Base-by-base conservation (phyloP, 2,888 invertebrate species). In the Lycia hirtaria region DNA sequence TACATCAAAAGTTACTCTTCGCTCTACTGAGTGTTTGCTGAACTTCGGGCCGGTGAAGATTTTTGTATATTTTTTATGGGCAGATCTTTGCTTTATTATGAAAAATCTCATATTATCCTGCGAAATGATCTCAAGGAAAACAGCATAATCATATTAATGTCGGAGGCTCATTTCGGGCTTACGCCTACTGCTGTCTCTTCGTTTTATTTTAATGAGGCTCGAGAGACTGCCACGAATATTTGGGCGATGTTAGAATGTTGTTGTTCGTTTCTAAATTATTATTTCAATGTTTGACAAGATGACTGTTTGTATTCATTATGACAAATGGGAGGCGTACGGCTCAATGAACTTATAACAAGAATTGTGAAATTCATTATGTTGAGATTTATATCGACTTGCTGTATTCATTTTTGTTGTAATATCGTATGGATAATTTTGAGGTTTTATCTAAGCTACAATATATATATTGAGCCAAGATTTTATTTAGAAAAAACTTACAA, bases 191-290 rank as follows among this genome's bases (percentile, higher is more conserved):
- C 53, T 52, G 56, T 56, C 62, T 54, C 58, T 59, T 50, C 52
- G 54, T 56, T 57, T 66, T 60, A 66, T 53, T 58, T 53, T 53
- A 53, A 58, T 58, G 64, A 58, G 48, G 26, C 41, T 60, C 56
- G 62, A 45, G 52, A 49, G 52, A 33, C 38, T 38, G 45, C 50
- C 32, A 22, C 49, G 56, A 58, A 55, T 50, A 44, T 57, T 58
- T 57, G 47, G 47, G 37, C 41, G 56, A 55, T 54, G 47, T 50
- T 48, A 44, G 38, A 40, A 37, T 49, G 32, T 62, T 58, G 56
- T 59, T 52, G 57, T 53, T 43, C 49, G 45, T 52, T 62, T 57
- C 45, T 43, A 30, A 51, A 48, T 60, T 45, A 65, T 44, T 35
- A 41, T 44, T 55, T 49, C 35, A 56, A 50, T 45, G 38, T 45